These are phyloP conservation scores for Mus spretus DNA, from an alignment of 2,797 vertebrate species.

Conservation along the genomic window DNA sequence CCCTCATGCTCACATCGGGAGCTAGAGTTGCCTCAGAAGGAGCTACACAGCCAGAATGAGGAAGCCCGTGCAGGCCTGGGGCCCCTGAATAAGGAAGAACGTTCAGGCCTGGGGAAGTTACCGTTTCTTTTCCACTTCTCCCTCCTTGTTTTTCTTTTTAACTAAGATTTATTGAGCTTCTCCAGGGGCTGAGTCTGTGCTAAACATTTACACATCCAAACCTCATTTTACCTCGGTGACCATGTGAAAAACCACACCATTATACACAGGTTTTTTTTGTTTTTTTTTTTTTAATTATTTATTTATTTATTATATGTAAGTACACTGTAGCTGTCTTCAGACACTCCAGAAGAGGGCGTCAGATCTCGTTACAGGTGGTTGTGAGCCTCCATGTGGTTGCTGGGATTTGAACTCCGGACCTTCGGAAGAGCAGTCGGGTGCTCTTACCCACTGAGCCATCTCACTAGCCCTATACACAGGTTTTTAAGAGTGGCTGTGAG, in stretches of 20 bases:
- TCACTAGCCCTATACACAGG: neutral
- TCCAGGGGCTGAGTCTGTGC: slow-evolving; percentile 10
- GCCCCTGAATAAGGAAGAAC: neutral
- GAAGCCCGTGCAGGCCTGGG: neutral
- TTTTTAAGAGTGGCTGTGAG: neutral
- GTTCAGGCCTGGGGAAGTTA: fast-evolving
- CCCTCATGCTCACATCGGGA: too few species aligned
- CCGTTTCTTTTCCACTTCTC: slow-evolving; percentile 8
- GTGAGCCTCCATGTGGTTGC: too few species aligned
- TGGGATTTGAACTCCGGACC: too few species aligned
- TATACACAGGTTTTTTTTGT: neutral
- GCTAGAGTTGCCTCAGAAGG: neutral
- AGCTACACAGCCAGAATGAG: neutral
- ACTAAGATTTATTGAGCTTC: slow-evolving; percentile 39
- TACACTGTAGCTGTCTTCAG: too few species aligned
- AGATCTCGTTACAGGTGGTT: too few species aligned
- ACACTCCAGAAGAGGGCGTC: too few species aligned
- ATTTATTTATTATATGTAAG: too few species aligned
- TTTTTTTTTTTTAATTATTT: too few species aligned
- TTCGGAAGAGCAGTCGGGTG: too few species aligned
- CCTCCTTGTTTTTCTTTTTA: slow-evolving; percentile 52
- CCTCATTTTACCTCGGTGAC: slow-evolving; percentile 27
- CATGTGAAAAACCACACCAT: neutral
- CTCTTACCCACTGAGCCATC: too few species aligned
- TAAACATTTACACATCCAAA: slow-evolving; percentile 29